Conservation (phyloP, 2,113 vertebrate genomes). For the Aphelocoma coerulescens region DNA sequence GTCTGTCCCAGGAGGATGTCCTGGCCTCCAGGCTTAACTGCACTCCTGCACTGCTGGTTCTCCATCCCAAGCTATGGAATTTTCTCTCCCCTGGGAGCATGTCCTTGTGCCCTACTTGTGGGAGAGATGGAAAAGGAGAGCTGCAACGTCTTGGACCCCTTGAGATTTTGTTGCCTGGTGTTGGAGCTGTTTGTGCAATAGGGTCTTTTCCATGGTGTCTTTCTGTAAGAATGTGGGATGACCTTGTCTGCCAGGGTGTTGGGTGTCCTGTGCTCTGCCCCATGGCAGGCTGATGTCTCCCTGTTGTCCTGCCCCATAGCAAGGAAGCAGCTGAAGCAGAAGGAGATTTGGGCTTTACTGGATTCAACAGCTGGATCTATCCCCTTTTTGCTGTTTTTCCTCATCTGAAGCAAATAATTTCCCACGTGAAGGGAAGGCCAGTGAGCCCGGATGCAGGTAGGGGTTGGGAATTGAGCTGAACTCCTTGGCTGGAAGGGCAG, state of each 20-base stretch:
- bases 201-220: background rate
- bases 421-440: background rate
- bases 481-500: background rate
- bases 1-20: background rate
- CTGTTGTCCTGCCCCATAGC: background rate
- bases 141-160: background rate
- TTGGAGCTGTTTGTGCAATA: background rate
- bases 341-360: background rate
- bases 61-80: background rate
- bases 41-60: background rate
- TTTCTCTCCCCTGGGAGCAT: background rate
- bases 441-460: fast-evolving
- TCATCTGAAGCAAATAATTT: background rate
- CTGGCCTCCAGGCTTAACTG: background rate
- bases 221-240: background rate
- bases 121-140: background rate
- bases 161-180: background rate
- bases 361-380: background rate
- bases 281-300: background rate
- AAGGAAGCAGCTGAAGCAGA: background rate
- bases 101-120: background rate
- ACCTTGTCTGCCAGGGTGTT: background rate
- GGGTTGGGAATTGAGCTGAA: background rate
- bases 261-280: background rate
- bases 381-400: background rate